These are phyloP conservation scores for Syritta pipiens DNA, from an alignment of 2,888 invertebrate species.

Conservation along the genomic window DNA sequence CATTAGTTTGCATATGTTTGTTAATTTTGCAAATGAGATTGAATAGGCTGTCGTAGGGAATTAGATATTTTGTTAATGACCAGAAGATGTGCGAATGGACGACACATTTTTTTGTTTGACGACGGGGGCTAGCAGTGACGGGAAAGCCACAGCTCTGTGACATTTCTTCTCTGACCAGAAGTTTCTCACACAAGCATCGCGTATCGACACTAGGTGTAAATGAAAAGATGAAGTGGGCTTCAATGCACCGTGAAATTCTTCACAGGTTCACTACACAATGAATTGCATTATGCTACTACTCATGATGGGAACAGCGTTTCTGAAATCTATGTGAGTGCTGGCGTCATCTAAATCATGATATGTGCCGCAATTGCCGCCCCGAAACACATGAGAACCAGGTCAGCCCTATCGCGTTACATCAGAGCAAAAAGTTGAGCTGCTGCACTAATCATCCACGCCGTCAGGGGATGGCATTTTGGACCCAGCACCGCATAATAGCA, in stretches of 20 bases:
- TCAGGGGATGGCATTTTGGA: not conserved
- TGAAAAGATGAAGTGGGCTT: constrained; percentile 44
- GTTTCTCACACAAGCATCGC: not conserved
- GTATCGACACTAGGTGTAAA: constrained; percentile 59
- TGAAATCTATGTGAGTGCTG: constrained; percentile 36
- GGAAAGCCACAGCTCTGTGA: too few species aligned
- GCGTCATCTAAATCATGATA: constrained; percentile 34
- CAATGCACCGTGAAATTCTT: constrained; percentile 58
- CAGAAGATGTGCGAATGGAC: too few species aligned
- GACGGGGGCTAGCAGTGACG: too few species aligned
- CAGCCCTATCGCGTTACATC: constrained; percentile 61
- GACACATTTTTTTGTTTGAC: too few species aligned
- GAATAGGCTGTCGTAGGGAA: not conserved
- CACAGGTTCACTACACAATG: constrained; percentile 42
- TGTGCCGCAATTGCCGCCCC: constrained; percentile 55
- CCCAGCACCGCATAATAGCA: constrained; percentile 38
- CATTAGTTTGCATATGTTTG: constrained; percentile 41
- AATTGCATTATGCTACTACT: constrained; percentile 42
- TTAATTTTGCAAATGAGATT: constrained; percentile 39
- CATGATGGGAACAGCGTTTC: constrained; percentile 50
- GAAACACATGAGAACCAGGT: constrained; percentile 65
- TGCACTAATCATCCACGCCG: constrained; percentile 21
- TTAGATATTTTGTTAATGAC: too few species aligned
- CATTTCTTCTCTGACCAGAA: not conserved
- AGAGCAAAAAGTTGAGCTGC: too few species aligned